Conservation (phyloP, 1,140 invertebrate genomes). For the Drosophila azteca region DNA sequence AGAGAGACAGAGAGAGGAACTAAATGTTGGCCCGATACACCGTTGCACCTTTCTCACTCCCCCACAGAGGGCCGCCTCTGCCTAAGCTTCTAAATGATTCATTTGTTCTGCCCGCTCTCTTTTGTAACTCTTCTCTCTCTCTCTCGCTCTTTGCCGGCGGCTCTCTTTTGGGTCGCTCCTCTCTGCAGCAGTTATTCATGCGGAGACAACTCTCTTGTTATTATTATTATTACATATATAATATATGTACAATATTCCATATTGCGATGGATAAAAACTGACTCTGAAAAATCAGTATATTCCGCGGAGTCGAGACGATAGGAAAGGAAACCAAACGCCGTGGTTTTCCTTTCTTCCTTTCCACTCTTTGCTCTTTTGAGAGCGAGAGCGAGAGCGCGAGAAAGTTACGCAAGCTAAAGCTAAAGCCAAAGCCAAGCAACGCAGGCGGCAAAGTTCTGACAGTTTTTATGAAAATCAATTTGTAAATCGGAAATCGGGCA, state of each 20-base stretch:
- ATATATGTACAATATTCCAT: slow-evolving; percentile 13
- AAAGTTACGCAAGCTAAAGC: slow-evolving; percentile 34
- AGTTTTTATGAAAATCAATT: slow-evolving; percentile 60
- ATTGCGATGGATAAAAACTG: slow-evolving; percentile 10
- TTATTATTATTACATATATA: slow-evolving; percentile 21
- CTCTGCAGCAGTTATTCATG: slow-evolving; percentile 40
- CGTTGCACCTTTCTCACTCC: slow-evolving; percentile 2
- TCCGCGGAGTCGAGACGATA: slow-evolving; percentile 48
- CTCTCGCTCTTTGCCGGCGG: neutral
- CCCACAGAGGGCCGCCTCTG: neutral
- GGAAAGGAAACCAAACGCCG: slow-evolving; percentile 10
- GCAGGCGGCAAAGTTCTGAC: slow-evolving; percentile 5
- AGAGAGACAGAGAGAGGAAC: slow-evolving; percentile 1
- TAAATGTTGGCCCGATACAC: slow-evolving; percentile 32
- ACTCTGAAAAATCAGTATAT: slow-evolving; percentile 60
- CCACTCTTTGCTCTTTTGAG: neutral
- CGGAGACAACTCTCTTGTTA: slow-evolving; percentile 26
- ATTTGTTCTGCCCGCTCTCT: slow-evolving; percentile 31
- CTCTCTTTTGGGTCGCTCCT: slow-evolving; percentile 9
- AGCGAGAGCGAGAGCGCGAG: neutral
- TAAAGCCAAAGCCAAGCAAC: neutral
- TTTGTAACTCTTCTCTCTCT: neutral
- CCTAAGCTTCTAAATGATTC: slow-evolving; percentile 44
- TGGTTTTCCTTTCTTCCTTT: neutral
- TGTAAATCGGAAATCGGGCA: slow-evolving; percentile 35